These are phyloP conservation scores for Drosophila emarginata DNA, from an alignment of 2,888 invertebrate genomes.

Conservation along the genomic window DNA sequence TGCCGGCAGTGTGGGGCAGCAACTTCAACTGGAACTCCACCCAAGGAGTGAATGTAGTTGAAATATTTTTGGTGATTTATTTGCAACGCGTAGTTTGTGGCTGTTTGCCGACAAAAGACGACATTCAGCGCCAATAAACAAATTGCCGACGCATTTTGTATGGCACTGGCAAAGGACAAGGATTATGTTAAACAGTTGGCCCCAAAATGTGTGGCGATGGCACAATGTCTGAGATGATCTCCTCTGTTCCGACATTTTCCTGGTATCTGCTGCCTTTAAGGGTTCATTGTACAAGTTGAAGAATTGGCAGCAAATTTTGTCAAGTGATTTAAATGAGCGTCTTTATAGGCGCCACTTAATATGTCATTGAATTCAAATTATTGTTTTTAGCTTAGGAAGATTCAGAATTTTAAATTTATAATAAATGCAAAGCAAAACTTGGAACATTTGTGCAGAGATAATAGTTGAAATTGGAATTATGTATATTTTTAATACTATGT, in stretches of 20 bases:
- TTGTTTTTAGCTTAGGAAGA: slow-evolving; percentile 15
- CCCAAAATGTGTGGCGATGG: slow-evolving; percentile 15
- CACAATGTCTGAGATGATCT: slow-evolving; percentile 1
- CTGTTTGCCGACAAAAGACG: slow-evolving; percentile 55
- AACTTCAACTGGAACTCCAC: slow-evolving; percentile 30
- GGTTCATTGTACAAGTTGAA: slow-evolving; percentile 19
- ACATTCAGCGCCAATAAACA: slow-evolving; percentile 71
- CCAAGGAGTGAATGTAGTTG: slow-evolving; percentile 67
- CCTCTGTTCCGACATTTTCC: slow-evolving; percentile 19
- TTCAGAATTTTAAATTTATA: too few species aligned
- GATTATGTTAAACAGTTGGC: slow-evolving; percentile 70
- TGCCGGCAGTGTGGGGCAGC: slow-evolving; percentile 61
- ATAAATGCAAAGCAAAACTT: too few species aligned
- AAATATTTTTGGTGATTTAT: slow-evolving; percentile 78
- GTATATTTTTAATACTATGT: too few species aligned
- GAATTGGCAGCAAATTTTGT: slow-evolving; percentile 25
- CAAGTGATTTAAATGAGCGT: slow-evolving; percentile 69
- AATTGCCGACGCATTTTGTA: slow-evolving; percentile 77
- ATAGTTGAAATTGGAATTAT: too few species aligned
- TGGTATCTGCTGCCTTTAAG: slow-evolving; percentile 19
- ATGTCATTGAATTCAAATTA: slow-evolving; percentile 66
- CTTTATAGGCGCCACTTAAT: slow-evolving; percentile 73
- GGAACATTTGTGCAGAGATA: too few species aligned
- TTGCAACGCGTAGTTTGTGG: slow-evolving; percentile 75
- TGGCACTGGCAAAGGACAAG: slow-evolving; percentile 40